Percentiles rank a stretch among this genome's conserved stretches.
Conservation (phyloP, 2,113 vertebrate species). For the Podiceps cristatus region DNA sequence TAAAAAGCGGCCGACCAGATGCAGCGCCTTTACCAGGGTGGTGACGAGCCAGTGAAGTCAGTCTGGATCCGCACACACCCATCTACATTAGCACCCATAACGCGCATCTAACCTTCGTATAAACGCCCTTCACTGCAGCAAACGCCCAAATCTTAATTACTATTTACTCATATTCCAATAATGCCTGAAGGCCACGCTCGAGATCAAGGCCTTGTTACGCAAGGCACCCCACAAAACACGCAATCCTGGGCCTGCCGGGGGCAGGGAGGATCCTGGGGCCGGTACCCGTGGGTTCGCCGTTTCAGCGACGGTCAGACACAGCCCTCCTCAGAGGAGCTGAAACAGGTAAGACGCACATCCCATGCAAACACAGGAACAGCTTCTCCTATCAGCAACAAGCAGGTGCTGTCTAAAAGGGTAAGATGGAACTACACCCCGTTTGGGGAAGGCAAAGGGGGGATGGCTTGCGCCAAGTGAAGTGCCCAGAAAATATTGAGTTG, state of each 20-base stretch:
- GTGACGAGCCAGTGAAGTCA: neutral
- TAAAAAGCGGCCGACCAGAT: neutral
- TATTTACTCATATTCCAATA: neutral
- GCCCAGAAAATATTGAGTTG: neutral
- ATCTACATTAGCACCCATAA: neutral
- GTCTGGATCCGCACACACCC: neutral
- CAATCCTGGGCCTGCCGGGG: neutral
- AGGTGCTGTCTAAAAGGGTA: neutral
- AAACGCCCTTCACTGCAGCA: neutral
- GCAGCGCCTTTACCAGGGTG: neutral
- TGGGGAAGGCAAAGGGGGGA: neutral
- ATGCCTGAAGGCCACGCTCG: neutral
- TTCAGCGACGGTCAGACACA: neutral
- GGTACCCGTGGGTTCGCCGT: neutral
- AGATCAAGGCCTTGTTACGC: constrained; percentile 39
- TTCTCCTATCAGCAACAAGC: neutral
- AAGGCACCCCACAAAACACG: constrained; percentile 1
- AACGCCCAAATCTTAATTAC: constrained; percentile 44
- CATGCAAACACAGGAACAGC: neutral
- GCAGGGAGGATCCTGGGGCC: neutral
- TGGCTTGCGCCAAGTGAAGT: neutral
- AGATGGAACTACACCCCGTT: neutral
- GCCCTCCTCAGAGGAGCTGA: neutral
- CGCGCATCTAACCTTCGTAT: neutral
- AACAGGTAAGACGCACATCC: neutral